Percentiles rank a stretch among this genome's conserved stretches.
Conservation (phyloP, 2,113 vertebrate genomes). For the Callipepla squamata region DNA sequence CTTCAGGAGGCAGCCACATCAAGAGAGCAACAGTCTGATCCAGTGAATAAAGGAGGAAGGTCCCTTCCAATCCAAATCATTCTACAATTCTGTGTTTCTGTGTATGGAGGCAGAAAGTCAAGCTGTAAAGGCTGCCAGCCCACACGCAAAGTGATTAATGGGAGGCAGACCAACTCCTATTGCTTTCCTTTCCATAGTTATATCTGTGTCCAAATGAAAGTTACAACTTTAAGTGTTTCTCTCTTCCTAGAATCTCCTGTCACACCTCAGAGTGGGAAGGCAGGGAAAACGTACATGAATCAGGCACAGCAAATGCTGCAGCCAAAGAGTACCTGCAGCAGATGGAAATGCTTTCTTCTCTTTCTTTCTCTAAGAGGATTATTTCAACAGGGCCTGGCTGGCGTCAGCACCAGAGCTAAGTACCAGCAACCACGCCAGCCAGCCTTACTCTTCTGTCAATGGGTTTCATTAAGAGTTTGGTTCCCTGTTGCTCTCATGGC, state of each 20-base stretch:
- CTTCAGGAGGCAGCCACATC: background rate
- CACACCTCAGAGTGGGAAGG: background rate
- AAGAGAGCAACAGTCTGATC: background rate
- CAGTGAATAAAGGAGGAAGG: background rate
- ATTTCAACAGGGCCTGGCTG: constrained; percentile 48
- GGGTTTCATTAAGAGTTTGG: constrained; percentile 75
- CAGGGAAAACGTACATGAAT: background rate
- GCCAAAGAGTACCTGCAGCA: constrained; percentile 25
- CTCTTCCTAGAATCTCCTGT: background rate
- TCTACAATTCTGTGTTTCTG: background rate
- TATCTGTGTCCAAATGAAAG: background rate
- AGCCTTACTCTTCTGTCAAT: constrained; percentile 54
- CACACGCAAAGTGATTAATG: background rate
- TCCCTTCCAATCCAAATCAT: background rate
- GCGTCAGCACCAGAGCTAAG: constrained; percentile 61
- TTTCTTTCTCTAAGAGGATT: constrained; percentile 78
- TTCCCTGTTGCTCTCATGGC: constrained; percentile 63
- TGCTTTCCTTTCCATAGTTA: background rate
- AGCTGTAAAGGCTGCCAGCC: background rate
- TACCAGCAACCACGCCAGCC: background rate
- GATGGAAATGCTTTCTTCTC: constrained; percentile 56
- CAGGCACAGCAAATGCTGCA: background rate
- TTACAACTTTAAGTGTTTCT: background rate
- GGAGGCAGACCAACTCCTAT: background rate
- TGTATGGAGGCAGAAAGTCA: background rate